Evolutionary conservation across 2,113 vertebrate species (phyloP).

Genomic region (Amphiprion ocellaris): DNA sequence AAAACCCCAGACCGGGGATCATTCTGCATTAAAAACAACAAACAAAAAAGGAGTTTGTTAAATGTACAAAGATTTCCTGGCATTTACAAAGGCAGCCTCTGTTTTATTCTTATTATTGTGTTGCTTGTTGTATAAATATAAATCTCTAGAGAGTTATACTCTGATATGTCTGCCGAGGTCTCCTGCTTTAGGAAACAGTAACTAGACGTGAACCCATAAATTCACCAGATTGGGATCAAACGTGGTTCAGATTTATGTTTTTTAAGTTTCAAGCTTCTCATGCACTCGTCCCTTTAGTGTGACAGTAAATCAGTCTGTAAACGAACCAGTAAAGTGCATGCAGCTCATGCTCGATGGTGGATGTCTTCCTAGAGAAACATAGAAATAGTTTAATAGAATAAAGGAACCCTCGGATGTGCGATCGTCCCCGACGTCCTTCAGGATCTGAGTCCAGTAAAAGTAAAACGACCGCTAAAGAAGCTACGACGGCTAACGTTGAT

Average conservation of each 20-base stretch:
- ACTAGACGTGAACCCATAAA: conserved; percentile 12
- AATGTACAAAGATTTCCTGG: conserved; percentile 79
- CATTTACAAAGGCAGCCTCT: conserved; percentile 80
- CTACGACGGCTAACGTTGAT: not conserved
- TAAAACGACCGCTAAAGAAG: not conserved
- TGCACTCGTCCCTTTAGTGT: conserved; percentile 64
- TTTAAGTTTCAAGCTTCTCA: not conserved
- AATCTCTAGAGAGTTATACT: conserved; percentile 73
- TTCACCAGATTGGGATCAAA: not conserved
- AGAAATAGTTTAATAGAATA: conserved; percentile 33
- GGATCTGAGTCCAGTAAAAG: too few relatives aligned
- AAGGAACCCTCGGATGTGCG: conserved; percentile 26
- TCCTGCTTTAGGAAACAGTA: conserved; percentile 10
- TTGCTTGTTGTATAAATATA: conserved; percentile 82
- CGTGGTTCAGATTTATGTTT: too few relatives aligned
- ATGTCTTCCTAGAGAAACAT: conserved; percentile 47
- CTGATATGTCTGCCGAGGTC: conserved; percentile 67
- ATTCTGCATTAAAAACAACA: conserved; percentile 75
- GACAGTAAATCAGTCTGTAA: conserved; percentile 22
- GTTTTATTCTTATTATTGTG: conserved; percentile 35
- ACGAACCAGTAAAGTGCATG: conserved; percentile 71
- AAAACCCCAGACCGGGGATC: conserved; percentile 53
- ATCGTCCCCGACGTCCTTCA: conserved; percentile 18
- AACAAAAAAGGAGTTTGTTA: conserved; percentile 59
- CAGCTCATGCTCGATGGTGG: conserved; percentile 58